phyloP scores from a whole-genome alignment of 64 coral and sea anemone species.

The Trachythela sp. region DNA sequence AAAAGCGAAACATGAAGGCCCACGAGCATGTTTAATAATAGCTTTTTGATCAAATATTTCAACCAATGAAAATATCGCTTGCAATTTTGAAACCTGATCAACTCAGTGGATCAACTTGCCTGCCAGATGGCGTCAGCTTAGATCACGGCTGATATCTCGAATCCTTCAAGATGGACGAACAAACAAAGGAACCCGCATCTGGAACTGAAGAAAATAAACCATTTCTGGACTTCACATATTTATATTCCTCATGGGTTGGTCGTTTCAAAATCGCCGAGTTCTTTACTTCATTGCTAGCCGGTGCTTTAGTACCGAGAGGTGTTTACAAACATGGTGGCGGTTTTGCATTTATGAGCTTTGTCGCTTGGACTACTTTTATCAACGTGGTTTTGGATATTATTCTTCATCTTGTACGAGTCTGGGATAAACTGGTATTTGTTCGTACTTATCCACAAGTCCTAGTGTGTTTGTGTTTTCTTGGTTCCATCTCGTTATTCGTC shows the following conservation, averaged over 20 bases:
- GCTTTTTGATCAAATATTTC: no score
- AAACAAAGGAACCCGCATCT: neutral
- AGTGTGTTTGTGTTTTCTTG: neutral
- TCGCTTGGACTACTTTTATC: neutral
- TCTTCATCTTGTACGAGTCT: neutral
- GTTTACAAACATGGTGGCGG: neutral
- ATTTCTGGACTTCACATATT: neutral
- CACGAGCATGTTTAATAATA: no score
- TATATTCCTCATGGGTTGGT: neutral
- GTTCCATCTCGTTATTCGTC: neutral
- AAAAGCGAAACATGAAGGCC: no score
- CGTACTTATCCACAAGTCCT: neutral
- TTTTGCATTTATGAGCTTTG: neutral
- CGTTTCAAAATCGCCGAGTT: neutral
- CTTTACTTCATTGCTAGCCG: neutral
- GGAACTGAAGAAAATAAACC: neutral
- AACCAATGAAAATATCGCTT: no score
- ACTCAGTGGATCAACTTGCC: no score
- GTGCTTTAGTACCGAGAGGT: neutral
- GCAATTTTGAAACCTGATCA: no score
- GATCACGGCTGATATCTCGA: no score
- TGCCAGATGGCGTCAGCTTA: no score
- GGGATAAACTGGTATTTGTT: neutral
- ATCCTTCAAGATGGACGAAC: neutral
- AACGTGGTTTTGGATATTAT: neutral